phyloP scores from a whole-genome alignment of 2,797 vertebrate species.

The Myoxocephalus aenaeus region DNA sequence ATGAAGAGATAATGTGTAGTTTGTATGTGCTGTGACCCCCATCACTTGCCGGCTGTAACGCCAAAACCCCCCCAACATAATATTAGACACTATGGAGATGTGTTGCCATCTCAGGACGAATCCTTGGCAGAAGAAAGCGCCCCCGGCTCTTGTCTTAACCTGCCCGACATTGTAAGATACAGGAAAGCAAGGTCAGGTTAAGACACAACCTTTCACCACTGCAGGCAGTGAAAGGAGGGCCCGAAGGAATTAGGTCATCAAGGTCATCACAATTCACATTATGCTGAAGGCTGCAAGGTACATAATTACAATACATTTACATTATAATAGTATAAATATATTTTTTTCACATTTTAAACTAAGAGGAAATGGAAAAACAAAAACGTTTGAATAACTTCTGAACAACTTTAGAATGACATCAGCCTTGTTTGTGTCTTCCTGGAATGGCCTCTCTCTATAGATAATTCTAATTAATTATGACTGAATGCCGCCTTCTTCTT shows the following conservation, averaged over 20 bases:
- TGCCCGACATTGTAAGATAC: background rate
- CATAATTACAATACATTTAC: background rate
- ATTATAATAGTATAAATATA: background rate
- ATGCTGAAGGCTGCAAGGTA: background rate
- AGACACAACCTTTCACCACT: background rate
- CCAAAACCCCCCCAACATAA: conserved; percentile 1
- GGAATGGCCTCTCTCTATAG: background rate
- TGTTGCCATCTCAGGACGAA: background rate
- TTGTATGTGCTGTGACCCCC: background rate
- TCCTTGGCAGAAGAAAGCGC: background rate
- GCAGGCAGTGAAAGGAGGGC: background rate
- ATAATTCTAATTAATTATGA: background rate
- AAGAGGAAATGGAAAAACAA: background rate
- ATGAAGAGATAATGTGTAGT: background rate
- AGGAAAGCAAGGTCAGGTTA: background rate
- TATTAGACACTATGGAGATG: background rate
- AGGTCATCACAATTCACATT: background rate
- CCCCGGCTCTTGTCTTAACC: background rate
- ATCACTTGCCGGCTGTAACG: conserved; percentile 1
- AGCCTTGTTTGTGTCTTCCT: background rate
- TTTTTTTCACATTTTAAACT: background rate
- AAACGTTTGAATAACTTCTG: background rate
- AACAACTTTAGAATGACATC: background rate
- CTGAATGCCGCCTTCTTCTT: background rate
- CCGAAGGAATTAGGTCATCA: background rate